These are phyloP conservation scores for Synanthedon formicaeformis DNA, from an alignment of 2,888 invertebrate genomes.

Conservation along the genomic window DNA sequence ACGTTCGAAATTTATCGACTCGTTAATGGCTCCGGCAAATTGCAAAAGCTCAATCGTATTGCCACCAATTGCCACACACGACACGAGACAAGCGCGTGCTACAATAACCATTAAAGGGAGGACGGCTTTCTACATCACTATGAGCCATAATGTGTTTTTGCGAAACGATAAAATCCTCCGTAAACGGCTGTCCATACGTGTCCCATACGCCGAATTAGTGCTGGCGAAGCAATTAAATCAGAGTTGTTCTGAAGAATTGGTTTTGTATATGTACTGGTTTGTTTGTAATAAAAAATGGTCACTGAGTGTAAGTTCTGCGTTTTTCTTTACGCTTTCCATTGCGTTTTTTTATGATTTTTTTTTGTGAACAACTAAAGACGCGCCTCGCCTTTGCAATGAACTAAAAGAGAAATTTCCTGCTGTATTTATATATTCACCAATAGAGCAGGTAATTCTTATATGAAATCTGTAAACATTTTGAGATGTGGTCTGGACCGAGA, in stretches of 20 bases:
- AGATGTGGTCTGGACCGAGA: no score
- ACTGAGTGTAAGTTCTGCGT: no score
- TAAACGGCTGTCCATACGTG: neutral
- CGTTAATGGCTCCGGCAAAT: conserved; percentile 1
- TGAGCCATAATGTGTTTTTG: conserved; percentile 11
- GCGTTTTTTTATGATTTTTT: no score
- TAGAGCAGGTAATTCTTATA: no score
- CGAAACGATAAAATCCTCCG: conserved; percentile 15
- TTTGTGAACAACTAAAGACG: no score
- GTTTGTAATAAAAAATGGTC: no score
- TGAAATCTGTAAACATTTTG: no score
- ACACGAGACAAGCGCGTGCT: conserved; percentile 9
- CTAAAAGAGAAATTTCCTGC: no score
- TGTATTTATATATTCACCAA: no score
- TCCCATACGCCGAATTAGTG: neutral
- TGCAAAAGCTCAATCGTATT: neutral
- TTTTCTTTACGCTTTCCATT: no score
- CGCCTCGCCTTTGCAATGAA: no score
- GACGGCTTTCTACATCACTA: conserved; percentile 26
- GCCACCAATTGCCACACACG: conserved; percentile 1
- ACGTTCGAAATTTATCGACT: conserved; percentile 1
- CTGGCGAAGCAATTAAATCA: neutral
- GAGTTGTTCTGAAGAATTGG: neutral
- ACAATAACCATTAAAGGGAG: conserved; percentile 18
- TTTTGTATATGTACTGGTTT: neutral